Evolutionary conservation across 2,113 vertebrate genomes (phyloP), one percentile per base, ranked within the genome.

Genomic region (Aldabrachelys gigantea): DNA sequence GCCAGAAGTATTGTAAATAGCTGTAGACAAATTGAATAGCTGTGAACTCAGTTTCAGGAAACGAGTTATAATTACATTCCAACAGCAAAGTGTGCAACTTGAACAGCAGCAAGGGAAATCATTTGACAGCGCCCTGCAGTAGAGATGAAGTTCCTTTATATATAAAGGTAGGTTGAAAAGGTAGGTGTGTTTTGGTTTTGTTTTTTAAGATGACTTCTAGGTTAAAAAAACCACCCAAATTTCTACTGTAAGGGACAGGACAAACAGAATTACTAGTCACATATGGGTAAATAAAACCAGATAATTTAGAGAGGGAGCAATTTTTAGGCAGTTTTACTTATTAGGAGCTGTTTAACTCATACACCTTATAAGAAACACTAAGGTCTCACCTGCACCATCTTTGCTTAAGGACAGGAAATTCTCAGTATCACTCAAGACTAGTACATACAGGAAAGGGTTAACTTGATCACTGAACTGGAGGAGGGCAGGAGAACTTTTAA

Each of bases 91-190:
- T 21, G 65, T 69, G 65, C 65, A 69, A 69, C 14, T 69, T 44
- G 22, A 44, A 44, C 24, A 27, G 41, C 41, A 47, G n/a, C 24
- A 5, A 53, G 47, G 1, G 0, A 1, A 69, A 44, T 21, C 7
- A 2, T 0, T 44, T 0, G 82, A 8, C 49, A 1, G 2, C 2
- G 22, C 50, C 27, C 47, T 21, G 0, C 6, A 8, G 5, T 35
- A 17, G 19, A 21, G 31, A 27, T 69, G 53, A 8, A 79, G 52
- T 53, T 22, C 10, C 24, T 21, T 84, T 19, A 0, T 25, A 19
- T 11, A 9, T 12, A 78, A 11, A 3, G 10, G 29, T 5, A 0
- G 25, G 72, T 27, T 10, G 1, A 38, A 16, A 27, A 47, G 35
- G 13, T 50, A 21, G 8, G 27, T 6, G 21, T 65, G 2, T 52